phyloP scores from a whole-genome alignment of 2,888 invertebrate species.

The Nomada ferruginata region DNA sequence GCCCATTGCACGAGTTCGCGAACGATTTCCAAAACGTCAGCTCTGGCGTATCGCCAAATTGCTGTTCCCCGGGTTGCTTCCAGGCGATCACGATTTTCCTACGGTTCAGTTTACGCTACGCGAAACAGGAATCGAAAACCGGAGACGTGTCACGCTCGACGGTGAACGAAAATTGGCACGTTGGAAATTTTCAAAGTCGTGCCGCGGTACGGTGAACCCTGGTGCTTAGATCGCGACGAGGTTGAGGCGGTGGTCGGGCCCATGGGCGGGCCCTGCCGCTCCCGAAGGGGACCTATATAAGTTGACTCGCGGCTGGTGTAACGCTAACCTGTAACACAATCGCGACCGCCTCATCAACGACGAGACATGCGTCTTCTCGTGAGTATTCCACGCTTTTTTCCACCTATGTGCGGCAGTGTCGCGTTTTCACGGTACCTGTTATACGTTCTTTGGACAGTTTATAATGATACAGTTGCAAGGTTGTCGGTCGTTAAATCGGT shows the following conservation, averaged over 20 bases:
- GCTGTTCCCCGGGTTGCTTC: neutral
- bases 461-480: too few relatives aligned
- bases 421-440: neutral
- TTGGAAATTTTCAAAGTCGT: slow-evolving; percentile 71
- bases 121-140: slow-evolving; percentile 1
- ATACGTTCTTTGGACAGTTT: too few relatives aligned
- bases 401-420: neutral
- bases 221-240: slow-evolving; percentile 64
- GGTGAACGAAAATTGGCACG: slow-evolving; percentile 43
- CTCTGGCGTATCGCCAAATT: neutral
- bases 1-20: too few relatives aligned
- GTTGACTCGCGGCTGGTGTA: slow-evolving; percentile 77
- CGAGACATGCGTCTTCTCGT: slow-evolving; percentile 78
- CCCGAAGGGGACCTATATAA: slow-evolving; percentile 83
- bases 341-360: slow-evolving; percentile 76
- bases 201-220: slow-evolving; percentile 62
- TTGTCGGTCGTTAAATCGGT: too few relatives aligned
- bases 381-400: slow-evolving; percentile 70
- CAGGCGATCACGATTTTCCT: neutral
- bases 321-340: slow-evolving; percentile 81
- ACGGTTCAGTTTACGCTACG: slow-evolving; percentile 6
- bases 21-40: neutral
- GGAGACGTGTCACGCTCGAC: slow-evolving; percentile 34
- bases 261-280: slow-evolving; percentile 83
- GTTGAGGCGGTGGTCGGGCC: slow-evolving; percentile 80